Conservation (phyloP, 2,113 vertebrate genomes). For the Melospiza georgiana region DNA sequence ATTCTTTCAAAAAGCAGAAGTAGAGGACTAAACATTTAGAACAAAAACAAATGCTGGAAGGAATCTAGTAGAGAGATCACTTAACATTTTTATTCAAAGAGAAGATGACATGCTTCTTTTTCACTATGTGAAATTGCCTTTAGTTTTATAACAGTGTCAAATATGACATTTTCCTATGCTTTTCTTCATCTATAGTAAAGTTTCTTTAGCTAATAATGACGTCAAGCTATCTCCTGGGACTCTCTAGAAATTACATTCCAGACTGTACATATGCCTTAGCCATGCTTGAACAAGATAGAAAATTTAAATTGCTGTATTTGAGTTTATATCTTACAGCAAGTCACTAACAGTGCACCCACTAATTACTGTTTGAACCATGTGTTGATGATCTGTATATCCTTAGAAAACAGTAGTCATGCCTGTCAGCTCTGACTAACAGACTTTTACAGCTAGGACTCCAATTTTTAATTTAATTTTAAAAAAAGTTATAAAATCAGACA, state of each 20-base stretch:
- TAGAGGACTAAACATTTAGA: neutral
- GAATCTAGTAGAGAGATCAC: conserved; percentile 5
- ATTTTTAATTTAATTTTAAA: neutral
- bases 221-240: conserved; percentile 39
- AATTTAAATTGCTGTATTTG: conserved; percentile 63
- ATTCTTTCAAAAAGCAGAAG: neutral
- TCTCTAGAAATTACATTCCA: conserved; percentile 13
- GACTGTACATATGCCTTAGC: conserved; percentile 24
- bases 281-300: conserved; percentile 29
- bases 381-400: conserved; percentile 25
- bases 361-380: conserved; percentile 64
- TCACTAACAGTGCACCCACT: conserved; percentile 37
- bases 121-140: conserved; percentile 46
- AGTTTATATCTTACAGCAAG: conserved; percentile 44
- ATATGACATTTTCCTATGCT: conserved; percentile 7
- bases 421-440: conserved; percentile 41
- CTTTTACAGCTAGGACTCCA: neutral
- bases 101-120: conserved; percentile 27
- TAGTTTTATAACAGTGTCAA: conserved; percentile 44
- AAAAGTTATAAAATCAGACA: neutral
- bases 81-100: conserved; percentile 31
- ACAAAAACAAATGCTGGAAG: conserved; percentile 10
- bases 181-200: conserved; percentile 32
- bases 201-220: conserved; percentile 46
- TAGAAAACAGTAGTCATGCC: conserved; percentile 5